Evolutionary conservation across 2,113 vertebrate species (phyloP).

Genomic region (Siniperca knerii): DNA sequence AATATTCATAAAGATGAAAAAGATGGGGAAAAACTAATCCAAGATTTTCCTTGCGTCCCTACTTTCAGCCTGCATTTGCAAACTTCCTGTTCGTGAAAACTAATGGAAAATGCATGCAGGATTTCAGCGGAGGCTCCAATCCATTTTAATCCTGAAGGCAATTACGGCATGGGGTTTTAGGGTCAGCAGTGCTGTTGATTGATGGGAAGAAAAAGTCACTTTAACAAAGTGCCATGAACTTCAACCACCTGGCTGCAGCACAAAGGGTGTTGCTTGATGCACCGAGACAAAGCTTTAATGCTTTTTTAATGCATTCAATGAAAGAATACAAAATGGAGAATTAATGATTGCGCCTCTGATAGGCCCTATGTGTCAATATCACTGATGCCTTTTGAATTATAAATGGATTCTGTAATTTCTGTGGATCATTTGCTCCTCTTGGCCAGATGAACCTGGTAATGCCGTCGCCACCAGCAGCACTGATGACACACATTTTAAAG

Average conservation of each 20-base stretch:
- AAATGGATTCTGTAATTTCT: slow-evolving; percentile 66
- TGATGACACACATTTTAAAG: slow-evolving; percentile 27
- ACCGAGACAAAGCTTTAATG: slow-evolving; percentile 59
- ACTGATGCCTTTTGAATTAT: slow-evolving; percentile 62
- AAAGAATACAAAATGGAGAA: slow-evolving; percentile 69
- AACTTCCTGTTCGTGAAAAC: slow-evolving; percentile 68
- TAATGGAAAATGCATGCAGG: slow-evolving; percentile 82
- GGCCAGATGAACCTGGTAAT: slow-evolving; percentile 26
- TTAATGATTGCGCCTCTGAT: slow-evolving; percentile 65
- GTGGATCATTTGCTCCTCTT: slow-evolving; percentile 61
- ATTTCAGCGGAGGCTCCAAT: slow-evolving; percentile 76
- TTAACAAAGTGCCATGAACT: slow-evolving; percentile 79
- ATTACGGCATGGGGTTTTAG: slow-evolving; percentile 84
- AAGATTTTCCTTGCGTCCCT: slow-evolving; percentile 48
- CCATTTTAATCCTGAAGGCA: slow-evolving; percentile 86
- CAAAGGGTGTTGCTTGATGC: slow-evolving; percentile 62
- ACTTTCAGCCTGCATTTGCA: slow-evolving; percentile 63
- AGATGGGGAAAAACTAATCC: slow-evolving; percentile 41
- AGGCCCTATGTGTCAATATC: slow-evolving; percentile 64
- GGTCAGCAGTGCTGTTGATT: slow-evolving; percentile 84
- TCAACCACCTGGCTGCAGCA: slow-evolving; percentile 74
- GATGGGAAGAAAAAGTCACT: slow-evolving; percentile 81
- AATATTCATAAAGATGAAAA: slow-evolving; percentile 66
- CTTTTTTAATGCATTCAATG: slow-evolving; percentile 70
- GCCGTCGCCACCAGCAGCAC: background rate